A percentile compares a stretch with the other conserved stretches of the same genome.
phyloP scores from a whole-genome alignment of 2,888 invertebrate genomes.

The Phorcus lineatus region DNA sequence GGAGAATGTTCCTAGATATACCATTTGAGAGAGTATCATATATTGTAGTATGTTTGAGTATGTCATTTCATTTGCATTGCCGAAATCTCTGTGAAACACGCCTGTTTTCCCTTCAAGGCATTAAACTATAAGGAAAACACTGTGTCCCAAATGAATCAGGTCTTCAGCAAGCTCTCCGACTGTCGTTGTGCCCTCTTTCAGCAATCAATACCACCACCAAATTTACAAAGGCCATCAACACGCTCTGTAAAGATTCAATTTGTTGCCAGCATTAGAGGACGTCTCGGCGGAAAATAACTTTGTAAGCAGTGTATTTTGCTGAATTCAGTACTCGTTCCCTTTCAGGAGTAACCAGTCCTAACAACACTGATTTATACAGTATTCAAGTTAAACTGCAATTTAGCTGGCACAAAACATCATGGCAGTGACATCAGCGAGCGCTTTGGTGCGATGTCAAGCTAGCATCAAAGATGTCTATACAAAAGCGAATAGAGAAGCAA shows the following conservation, averaged over 20 bases:
- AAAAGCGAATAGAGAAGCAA: not conserved
- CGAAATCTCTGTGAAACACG: not conserved
- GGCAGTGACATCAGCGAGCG: not conserved
- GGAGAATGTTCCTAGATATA: too few species aligned
- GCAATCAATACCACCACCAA: slow-evolving; percentile 13
- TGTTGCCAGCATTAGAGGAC: slow-evolving; percentile 10
- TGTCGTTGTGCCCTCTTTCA: not conserved
- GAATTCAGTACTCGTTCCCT: not conserved
- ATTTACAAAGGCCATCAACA: slow-evolving; percentile 15
- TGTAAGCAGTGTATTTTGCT: slow-evolving; percentile 10
- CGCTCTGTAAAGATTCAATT: slow-evolving; percentile 15
- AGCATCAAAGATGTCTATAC: not conserved
- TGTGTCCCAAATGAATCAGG: not conserved
- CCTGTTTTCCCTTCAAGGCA: not conserved
- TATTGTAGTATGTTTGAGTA: too few species aligned
- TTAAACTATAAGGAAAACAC: not conserved
- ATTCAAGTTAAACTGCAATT: slow-evolving; percentile 4
- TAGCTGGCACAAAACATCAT: not conserved
- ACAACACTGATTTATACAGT: slow-evolving; percentile 10
- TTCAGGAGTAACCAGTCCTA: not conserved
- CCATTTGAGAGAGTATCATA: too few species aligned
- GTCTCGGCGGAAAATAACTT: slow-evolving; percentile 15
- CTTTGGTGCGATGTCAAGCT: not conserved
- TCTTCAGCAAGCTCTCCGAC: not conserved
- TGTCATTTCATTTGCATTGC: too few species aligned